These are phyloP conservation scores for Euura lappo DNA, from an alignment of 1,140 invertebrate species.

Conservation along the genomic window DNA sequence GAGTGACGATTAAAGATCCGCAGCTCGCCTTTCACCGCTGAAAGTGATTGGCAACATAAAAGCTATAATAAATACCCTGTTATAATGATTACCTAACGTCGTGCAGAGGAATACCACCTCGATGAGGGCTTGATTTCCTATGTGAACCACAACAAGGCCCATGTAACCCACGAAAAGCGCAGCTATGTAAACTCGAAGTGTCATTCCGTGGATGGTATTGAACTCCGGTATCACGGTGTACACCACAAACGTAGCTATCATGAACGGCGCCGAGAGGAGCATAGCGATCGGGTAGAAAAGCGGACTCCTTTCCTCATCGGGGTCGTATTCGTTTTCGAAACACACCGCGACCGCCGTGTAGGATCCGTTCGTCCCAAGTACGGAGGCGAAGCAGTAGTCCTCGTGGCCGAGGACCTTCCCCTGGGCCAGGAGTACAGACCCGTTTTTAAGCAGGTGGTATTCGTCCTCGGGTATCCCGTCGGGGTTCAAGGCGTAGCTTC, in stretches of 20 bases:
- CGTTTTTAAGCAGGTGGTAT: slow-evolving; percentile 47
- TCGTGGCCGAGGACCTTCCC: slow-evolving; percentile 17
- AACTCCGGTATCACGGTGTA: slow-evolving; percentile 72
- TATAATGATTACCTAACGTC: slow-evolving; percentile 21
- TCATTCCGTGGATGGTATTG: slow-evolving; percentile 71
- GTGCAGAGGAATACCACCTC: slow-evolving; percentile 9
- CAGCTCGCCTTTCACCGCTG: too few species aligned
- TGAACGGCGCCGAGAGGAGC: slow-evolving; percentile 70
- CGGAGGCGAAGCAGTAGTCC: slow-evolving; percentile 42
- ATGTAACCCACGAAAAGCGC: slow-evolving; percentile 66
- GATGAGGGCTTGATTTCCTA: slow-evolving; percentile 32
- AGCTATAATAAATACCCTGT: neutral
- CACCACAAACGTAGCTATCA: slow-evolving; percentile 70
- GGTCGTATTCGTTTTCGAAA: slow-evolving; percentile 13
- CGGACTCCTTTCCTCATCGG: slow-evolving; percentile 14
- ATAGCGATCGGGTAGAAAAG: slow-evolving; percentile 45
- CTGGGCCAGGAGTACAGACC: slow-evolving; percentile 32
- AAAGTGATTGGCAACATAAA: too few species aligned
- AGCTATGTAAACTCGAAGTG: slow-evolving; percentile 70
- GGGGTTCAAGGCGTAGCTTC: slow-evolving; percentile 38
- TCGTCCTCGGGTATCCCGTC: slow-evolving; percentile 32
- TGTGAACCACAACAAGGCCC: slow-evolving; percentile 62
- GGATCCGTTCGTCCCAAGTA: slow-evolving; percentile 18
- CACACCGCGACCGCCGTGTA: slow-evolving; percentile 28
- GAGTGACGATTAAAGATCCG: too few species aligned